Conservation (phyloP, 1,140 invertebrate species). For the Varroa destructor region DNA sequence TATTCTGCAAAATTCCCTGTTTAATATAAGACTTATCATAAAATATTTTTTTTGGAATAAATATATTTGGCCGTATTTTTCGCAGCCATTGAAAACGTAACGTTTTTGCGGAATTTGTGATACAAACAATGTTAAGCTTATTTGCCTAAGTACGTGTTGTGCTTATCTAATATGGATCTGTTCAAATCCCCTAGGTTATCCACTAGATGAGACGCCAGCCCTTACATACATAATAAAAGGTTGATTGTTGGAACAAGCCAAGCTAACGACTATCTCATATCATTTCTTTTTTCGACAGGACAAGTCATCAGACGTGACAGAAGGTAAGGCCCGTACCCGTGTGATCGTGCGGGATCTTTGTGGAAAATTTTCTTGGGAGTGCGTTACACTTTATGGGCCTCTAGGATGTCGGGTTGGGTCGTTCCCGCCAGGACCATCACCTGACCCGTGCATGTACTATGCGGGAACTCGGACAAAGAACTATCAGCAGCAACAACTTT, state of each 20-base stretch:
- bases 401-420: slow-evolving; percentile 41
- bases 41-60: slow-evolving; percentile 2
- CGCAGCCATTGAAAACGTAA: not conserved
- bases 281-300: slow-evolving; percentile 2
- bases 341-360: slow-evolving; percentile 78
- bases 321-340: slow-evolving; percentile 54
- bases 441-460: slow-evolving; percentile 8
- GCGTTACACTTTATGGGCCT: slow-evolving; percentile 61
- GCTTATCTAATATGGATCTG: too few relatives aligned
- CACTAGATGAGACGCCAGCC: too few relatives aligned
- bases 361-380: slow-evolving; percentile 94
- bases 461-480: slow-evolving; percentile 2
- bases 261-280: too few relatives aligned
- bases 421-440: slow-evolving; percentile 35
- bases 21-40: too few relatives aligned
- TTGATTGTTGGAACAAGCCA: too few relatives aligned
- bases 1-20: too few relatives aligned
- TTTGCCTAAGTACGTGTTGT: too few relatives aligned
- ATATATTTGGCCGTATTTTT: slow-evolving; percentile 5
- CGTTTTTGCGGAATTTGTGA: too few relatives aligned
- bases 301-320: slow-evolving; percentile 40
- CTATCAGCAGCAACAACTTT: too few relatives aligned
- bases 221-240: too few relatives aligned
- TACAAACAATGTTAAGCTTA: too few relatives aligned
- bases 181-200: too few relatives aligned